These are phyloP conservation scores for Intellagama lesueurii DNA, from an alignment of 2,797 vertebrate genomes.

Conservation along the genomic window DNA sequence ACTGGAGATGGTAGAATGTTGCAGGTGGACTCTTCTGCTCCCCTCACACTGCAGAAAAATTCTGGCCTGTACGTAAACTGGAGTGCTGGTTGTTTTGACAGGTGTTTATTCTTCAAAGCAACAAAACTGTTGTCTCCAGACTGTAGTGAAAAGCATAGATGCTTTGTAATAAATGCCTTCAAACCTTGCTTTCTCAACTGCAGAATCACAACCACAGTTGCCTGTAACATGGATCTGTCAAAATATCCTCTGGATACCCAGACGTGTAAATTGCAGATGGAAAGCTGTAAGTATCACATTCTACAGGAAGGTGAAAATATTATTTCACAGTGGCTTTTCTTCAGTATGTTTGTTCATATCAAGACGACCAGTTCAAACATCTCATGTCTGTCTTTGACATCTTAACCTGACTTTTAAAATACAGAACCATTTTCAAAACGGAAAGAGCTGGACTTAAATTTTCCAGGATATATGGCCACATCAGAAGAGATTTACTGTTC, in stretches of 20 bases:
- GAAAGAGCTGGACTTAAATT: background rate
- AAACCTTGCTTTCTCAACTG: constrained; percentile 28
- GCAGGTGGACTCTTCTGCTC: background rate
- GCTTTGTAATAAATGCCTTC: background rate
- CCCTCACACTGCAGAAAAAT: background rate
- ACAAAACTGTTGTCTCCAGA: background rate
- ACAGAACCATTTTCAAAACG: background rate
- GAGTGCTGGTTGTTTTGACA: background rate
- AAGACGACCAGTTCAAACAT: background rate
- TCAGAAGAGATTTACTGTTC: background rate
- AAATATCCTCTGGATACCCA: constrained; percentile 86
- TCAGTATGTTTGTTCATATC: constrained; percentile 13
- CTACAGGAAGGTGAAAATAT: background rate
- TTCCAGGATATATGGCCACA: background rate
- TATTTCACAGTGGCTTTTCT: background rate
- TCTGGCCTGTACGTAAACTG: background rate
- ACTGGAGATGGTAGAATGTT: background rate
- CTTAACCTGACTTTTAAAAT: constrained; percentile 23
- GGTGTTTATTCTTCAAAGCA: background rate
- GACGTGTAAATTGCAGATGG: constrained; percentile 80
- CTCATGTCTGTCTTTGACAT: constrained; percentile 25
- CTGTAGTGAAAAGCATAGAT: background rate
- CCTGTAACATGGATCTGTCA: constrained; percentile 84
- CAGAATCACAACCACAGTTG: constrained; percentile 84
- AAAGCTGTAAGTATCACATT: constrained; percentile 80